Evolutionary conservation across 2,888 invertebrate genomes (phyloP), one percentile per base, ranked within the genome.

Genomic region (Griposia aprilina): DNA sequence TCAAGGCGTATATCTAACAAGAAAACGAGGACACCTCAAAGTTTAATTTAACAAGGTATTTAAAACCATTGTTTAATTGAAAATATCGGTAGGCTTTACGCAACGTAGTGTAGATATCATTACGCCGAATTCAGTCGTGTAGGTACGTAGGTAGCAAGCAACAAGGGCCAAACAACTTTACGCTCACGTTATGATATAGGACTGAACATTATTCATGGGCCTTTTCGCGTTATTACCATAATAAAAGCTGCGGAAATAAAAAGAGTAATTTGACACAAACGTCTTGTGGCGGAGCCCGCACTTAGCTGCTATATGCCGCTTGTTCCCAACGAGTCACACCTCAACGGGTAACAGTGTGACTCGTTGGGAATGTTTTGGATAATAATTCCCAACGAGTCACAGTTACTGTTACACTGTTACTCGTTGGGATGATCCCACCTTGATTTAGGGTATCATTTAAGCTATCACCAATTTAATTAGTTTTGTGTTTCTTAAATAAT

Each of bases 161-260:
- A 74, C 62, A 72, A 80, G 41, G 71, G 71, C 76, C 81, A 78
- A 78, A 55, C 70, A 87, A 86, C 84, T 85, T 83, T 80, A 81
- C 84, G 78, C 75, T 81, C 76, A 74, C 82, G 68, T 85, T 88
- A 87, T 85, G 85, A 84, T 90, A 89, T 89, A 87, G 83, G 85
- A 85, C 86, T 87, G 82, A 89, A 89, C 91, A 92, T 94, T 93
- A 94, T 93, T 93, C 92, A 93, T 91, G 90, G 91, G 90, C 90
- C 87, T 92, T 91, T 90, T 90, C 90, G 81, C 89, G 91, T 95
- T 95, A 95, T 94, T 94, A 92, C 94, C 92, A 91, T 94, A 94
- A 94, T 95, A 95, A 95, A 95, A 93, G 92, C 93, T 90, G 91
- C 80, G 90, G 91, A 94, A 95, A 94, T 95, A 95, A 95, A 94